Conservation (phyloP, 1,140 invertebrate genomes). For the Epicauta chinensis region DNA sequence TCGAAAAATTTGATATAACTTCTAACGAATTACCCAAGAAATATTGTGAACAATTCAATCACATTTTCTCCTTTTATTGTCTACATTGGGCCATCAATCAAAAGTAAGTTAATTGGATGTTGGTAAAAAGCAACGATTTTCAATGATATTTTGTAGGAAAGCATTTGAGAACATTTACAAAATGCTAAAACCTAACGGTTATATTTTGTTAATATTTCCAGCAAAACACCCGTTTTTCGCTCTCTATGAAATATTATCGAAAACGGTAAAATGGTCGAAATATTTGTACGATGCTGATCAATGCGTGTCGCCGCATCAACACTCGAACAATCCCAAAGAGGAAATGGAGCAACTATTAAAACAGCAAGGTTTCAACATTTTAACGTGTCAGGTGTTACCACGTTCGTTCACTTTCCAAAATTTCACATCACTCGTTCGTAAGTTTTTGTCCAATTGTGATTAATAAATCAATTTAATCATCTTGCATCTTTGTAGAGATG, state of each 20-base stretch:
- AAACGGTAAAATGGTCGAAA: constrained; percentile 52
- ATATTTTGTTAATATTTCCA: constrained; percentile 62
- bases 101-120: constrained; percentile 52
- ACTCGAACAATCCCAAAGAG: constrained; percentile 54
- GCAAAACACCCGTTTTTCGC: constrained; percentile 65
- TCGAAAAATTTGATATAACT: constrained; percentile 61
- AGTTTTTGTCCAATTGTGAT: constrained; percentile 26
- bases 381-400: constrained; percentile 57
- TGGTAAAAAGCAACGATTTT: background rate
- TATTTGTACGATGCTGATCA: constrained; percentile 62
- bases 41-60: constrained; percentile 54
- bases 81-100: constrained; percentile 76
- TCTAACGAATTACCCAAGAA: constrained; percentile 45
- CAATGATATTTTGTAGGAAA: constrained; percentile 43
- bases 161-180: constrained; percentile 60
- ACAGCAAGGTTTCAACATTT: constrained; percentile 58
- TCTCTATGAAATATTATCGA: constrained; percentile 57
- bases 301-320: constrained; percentile 60
- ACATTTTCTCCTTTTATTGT: constrained; percentile 74
- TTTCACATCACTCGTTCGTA: constrained; percentile 52
- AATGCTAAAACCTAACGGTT: constrained; percentile 57
- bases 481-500: too few species aligned
- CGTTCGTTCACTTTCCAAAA: constrained; percentile 59
- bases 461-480: constrained; percentile 27
- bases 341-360: constrained; percentile 55